Conservation (phyloP, 2,797 vertebrate species). For the Syngnathus rostellatus region DNA sequence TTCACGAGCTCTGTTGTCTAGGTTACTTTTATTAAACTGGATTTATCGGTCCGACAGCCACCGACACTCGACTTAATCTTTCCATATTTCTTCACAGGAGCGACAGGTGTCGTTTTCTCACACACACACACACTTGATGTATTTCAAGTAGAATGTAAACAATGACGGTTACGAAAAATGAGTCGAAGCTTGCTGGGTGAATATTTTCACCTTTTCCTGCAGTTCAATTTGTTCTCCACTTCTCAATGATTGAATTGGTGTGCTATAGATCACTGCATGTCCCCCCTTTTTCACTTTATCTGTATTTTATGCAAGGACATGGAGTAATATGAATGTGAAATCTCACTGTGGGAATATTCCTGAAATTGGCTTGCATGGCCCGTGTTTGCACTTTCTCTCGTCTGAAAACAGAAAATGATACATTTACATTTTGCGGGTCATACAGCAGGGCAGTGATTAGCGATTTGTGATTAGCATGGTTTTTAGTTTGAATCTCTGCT, state of each 20-base stretch:
- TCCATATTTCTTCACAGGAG: slow-evolving; percentile 23
- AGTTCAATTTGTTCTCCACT: slow-evolving; percentile 54
- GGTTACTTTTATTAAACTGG: slow-evolving; percentile 15
- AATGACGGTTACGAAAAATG: slow-evolving; percentile 46
- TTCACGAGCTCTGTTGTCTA: slow-evolving; percentile 12
- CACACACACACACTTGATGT: slow-evolving; percentile 39
- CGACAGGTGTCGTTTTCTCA: slow-evolving; percentile 42
- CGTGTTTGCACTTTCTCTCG: background rate
- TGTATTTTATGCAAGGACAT: slow-evolving; percentile 17
- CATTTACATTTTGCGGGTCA: background rate
- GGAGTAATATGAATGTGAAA: background rate
- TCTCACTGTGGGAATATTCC: background rate
- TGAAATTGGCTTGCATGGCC: no score
- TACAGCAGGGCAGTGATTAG: background rate
- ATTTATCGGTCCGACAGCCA: slow-evolving; percentile 24
- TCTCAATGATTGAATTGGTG: slow-evolving; percentile 57
- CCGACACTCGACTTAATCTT: slow-evolving; percentile 26
- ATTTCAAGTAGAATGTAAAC: slow-evolving; percentile 87
- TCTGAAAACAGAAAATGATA: background rate
- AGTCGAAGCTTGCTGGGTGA: slow-evolving; percentile 35
- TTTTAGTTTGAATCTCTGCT: slow-evolving; percentile 3
- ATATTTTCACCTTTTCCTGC: slow-evolving; percentile 54
- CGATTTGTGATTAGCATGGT: background rate
- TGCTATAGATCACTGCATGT: slow-evolving; percentile 47
- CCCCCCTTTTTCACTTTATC: slow-evolving; percentile 36